Conservation (phyloP, 2,888 invertebrate genomes). For the Disparrhopalites patrizii region DNA sequence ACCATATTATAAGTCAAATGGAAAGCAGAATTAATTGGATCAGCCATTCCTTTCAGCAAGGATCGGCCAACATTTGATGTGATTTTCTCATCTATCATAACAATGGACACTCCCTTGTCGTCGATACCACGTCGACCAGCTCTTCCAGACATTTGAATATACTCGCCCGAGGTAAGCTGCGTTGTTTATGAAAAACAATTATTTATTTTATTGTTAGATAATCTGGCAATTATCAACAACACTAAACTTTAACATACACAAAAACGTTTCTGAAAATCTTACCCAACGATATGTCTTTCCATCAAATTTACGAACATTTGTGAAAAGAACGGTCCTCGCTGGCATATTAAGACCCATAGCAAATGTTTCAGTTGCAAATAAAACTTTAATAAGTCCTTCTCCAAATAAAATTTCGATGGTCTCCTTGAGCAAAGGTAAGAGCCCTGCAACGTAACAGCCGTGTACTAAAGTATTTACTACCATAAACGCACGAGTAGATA, state of each 20-base stretch:
- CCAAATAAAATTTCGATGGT: constrained; percentile 98
- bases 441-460: constrained; percentile 52
- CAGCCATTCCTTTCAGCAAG: constrained; percentile 73
- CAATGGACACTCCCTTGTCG: constrained; percentile 93
- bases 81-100: constrained; percentile 98
- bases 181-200: constrained; percentile 32
- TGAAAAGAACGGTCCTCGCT: constrained; percentile 96
- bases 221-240: too few species aligned
- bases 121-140: constrained; percentile 96
- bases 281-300: constrained; percentile 93
- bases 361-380: constrained; percentile 99
- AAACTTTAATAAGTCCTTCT: constrained; percentile 93
- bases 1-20: constrained; percentile 99
- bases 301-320: constrained; percentile 92
- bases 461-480: background rate
- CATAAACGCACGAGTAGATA: too few species aligned
- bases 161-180: constrained; percentile 90
- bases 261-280: constrained; percentile 52
- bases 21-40: constrained; percentile 97
- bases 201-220: background rate
- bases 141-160: constrained; percentile 99
- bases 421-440: constrained; percentile 96
- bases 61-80: constrained; percentile 57
- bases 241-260: too few species aligned
- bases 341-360: constrained; percentile 99